Evolutionary conservation across 2,797 vertebrate species (phyloP).

Genomic region (Pyrrhura leucotis): DNA sequence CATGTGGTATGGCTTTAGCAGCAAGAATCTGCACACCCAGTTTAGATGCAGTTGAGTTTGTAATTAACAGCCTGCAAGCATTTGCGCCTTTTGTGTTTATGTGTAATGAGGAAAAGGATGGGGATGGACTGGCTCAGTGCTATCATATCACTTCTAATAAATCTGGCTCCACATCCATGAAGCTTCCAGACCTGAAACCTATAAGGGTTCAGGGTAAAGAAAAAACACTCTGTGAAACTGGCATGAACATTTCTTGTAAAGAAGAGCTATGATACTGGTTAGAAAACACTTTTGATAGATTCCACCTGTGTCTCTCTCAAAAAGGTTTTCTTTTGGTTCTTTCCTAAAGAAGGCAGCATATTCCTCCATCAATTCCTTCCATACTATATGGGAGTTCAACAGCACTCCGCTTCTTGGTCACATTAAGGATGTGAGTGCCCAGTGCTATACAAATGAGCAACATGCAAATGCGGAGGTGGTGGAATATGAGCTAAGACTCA

Average conservation of each 20-base stretch:
- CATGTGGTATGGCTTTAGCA: rapidly evolving
- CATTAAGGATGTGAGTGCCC: neutral
- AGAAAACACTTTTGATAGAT: neutral
- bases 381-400: neutral
- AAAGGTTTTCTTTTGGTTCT: neutral
- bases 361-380: neutral
- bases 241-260: neutral
- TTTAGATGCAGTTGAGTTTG: neutral
- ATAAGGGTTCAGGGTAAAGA: neutral
- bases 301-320: neutral
- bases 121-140: neutral
- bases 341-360: neutral
- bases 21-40: neutral
- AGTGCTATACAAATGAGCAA: neutral
- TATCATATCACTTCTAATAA: neutral
- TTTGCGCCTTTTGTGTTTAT: neutral
- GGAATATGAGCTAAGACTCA: neutral
- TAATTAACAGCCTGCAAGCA: neutral
- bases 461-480: neutral
- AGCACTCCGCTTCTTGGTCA: neutral
- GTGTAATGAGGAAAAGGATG: neutral
- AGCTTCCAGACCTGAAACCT: neutral
- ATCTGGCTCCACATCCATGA: neutral
- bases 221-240: neutral
- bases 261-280: neutral